Base-by-base conservation (phyloP, 2,888 invertebrate species). In the Argyresthia goedartella region DNA sequence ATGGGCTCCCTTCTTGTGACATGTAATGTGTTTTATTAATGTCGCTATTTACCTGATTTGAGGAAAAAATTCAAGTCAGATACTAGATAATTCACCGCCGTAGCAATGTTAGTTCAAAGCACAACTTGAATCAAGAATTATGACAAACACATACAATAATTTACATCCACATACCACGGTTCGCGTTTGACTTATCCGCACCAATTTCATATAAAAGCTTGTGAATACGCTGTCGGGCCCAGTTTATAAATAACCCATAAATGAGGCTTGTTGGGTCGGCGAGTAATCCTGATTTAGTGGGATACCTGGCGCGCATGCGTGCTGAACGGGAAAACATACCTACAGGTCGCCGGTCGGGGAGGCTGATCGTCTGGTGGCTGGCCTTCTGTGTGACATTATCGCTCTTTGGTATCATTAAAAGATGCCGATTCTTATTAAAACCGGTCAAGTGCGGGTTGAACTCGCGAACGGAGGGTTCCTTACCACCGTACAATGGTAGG, bases 231-330 rank as follows among this genome's bases (percentile, higher is more conserved):
- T 35, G 48, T 13, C 13, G 9, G 8, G 51, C 46, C 51, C 51
- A 70, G 67, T 73, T 69, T 79, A 81, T 81, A 81, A 82, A 84
- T 84, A 81, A 81, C 76, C 54, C 68, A 69, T 70, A 79, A 82
- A 84, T 76, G 81, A 78, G 77, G 55, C 73, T 73, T 69, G 71
- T 72, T 71, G 73, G 71, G 60, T 62, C 63, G 59, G 54, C 55
- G 59, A 64, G 69, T 84, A 84, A 84, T 78, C 81, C 81, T 84
- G 84, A 84, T 84, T 84, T 82, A 84, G 71, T 61, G 74, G 65
- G 69, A 60, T 65, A 65, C 76, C 72, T 55, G 57, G 25, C 6
- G 25, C 25, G 25, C 25, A 25, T 25, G 25, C 25, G 6, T 6
- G 6, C 25, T 25, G 25, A 25, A 25, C 25, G 25, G 25, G 44